Evolutionary conservation across 2,888 invertebrate species (phyloP).

Genomic region (Lasioglossum calceatum): DNA sequence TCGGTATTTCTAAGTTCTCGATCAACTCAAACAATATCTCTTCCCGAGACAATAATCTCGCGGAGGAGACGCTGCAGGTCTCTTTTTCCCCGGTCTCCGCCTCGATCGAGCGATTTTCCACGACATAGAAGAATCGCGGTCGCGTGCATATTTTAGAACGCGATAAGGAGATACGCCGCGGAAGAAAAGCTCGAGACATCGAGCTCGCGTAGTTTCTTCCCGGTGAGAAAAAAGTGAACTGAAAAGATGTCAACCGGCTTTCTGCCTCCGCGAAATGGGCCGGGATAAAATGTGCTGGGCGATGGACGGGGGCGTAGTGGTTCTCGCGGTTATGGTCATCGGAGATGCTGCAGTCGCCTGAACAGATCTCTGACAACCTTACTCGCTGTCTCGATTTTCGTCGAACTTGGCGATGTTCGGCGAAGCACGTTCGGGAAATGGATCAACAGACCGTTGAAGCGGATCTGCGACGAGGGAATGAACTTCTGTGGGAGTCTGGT

Average conservation of each 20-base stretch:
- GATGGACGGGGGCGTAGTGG: background rate
- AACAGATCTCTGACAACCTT: conserved; percentile 39
- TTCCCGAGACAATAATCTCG: background rate
- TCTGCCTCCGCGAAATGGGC: conserved; percentile 24
- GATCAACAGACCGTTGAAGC: conserved; percentile 30
- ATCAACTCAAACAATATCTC: background rate
- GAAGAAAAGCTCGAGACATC: conserved; percentile 20
- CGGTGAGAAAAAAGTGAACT: conserved; percentile 19
- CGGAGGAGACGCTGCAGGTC: background rate
- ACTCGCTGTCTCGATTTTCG: background rate
- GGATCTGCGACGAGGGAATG: background rate
- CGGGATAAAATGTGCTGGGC: conserved; percentile 33
- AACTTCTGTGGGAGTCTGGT: conserved; percentile 11
- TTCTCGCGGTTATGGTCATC: conserved; percentile 44
- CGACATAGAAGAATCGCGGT: conserved; percentile 21
- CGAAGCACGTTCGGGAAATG: conserved; percentile 12
- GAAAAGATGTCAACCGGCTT: conserved; percentile 10
- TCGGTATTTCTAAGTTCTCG: background rate
- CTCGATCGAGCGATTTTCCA: conserved; percentile 18
- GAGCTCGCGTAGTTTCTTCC: background rate
- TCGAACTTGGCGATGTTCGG: conserved; percentile 26
- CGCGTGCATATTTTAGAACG: conserved; percentile 21
- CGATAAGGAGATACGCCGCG: conserved; percentile 23
- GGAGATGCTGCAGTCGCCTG: conserved; percentile 35
- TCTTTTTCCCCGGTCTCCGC: background rate